Evolutionary conservation across 2,797 vertebrate genomes (phyloP).

Genomic region (Rhodeus uyekii): DNA sequence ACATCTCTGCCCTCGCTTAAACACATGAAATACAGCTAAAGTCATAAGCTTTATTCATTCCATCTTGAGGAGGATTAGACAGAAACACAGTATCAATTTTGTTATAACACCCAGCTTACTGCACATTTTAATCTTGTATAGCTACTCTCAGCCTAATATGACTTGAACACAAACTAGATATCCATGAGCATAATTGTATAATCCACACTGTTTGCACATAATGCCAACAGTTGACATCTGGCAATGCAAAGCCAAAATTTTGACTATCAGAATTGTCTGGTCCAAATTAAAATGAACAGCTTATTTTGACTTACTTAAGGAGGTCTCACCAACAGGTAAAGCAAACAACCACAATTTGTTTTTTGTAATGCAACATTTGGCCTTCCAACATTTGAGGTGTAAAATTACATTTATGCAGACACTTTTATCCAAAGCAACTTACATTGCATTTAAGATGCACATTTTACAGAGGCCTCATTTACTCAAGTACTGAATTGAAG

Average conservation of each 20-base stretch:
- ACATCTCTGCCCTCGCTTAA: constrained; percentile 24
- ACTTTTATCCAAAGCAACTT: too few relatives aligned
- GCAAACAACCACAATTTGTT: not conserved
- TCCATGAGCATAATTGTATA: not conserved
- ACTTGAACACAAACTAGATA: not conserved
- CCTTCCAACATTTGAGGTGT: not conserved
- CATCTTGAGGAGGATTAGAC: constrained; percentile 56
- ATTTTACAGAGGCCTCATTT: too few relatives aligned
- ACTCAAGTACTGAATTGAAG: too few relatives aligned
- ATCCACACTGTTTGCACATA: not conserved
- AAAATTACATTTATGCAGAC: too few relatives aligned
- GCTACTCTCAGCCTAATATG: not conserved
- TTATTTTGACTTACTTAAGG: not conserved
- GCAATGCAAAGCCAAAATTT: not conserved
- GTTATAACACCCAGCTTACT: constrained; percentile 11
- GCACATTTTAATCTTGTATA: not conserved
- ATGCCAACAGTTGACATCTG: not conserved
- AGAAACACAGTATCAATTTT: constrained; percentile 57
- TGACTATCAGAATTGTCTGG: not conserved
- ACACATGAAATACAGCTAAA: constrained; percentile 40
- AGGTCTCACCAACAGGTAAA: not conserved
- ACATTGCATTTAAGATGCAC: too few relatives aligned
- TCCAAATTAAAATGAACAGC: not conserved
- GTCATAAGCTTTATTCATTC: constrained; percentile 56
- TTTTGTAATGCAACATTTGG: not conserved